Conservation (phyloP, 35 echinoderm and acorn worm genomes). For the Eucidaris tribuloides region DNA sequence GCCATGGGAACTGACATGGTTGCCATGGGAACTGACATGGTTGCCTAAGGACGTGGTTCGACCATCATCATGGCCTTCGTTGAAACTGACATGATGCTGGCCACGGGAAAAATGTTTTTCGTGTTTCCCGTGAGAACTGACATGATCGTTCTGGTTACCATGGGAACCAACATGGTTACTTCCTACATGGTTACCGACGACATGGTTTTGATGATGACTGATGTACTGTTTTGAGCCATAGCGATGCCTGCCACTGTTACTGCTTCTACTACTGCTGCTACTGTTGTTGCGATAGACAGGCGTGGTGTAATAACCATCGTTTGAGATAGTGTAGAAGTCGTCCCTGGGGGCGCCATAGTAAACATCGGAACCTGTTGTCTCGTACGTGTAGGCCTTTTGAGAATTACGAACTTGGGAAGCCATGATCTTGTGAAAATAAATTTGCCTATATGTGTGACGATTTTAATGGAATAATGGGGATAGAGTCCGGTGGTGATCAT, state of each 20-base stretch:
- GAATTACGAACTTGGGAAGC: too few relatives aligned
- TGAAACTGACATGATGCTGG: neutral
- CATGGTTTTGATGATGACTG: neutral
- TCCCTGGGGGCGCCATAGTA: neutral
- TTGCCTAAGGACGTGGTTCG: neutral
- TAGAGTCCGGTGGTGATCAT: too few relatives aligned
- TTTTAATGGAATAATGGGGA: too few relatives aligned
- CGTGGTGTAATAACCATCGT: neutral
- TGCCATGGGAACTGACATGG: neutral
- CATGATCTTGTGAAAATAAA: too few relatives aligned
- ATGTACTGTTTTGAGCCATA: neutral
- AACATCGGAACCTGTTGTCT: conserved; percentile 1
- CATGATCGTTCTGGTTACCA: too few relatives aligned
- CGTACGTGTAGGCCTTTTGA: conserved; percentile 14
- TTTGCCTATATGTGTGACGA: too few relatives aligned
- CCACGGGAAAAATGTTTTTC: too few relatives aligned
- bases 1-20: neutral
- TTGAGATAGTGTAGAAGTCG: conserved; percentile 4
- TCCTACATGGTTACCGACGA: neutral
- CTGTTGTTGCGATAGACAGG: neutral
- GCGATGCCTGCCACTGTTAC: neutral
- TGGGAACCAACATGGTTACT: neutral
- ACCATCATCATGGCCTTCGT: neutral
- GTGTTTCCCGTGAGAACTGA: too few relatives aligned
- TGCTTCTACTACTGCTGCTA: conserved; percentile 8